phyloP scores from a whole-genome alignment of 2,888 invertebrate genomes.

The Zaprionus obscuricornis region DNA sequence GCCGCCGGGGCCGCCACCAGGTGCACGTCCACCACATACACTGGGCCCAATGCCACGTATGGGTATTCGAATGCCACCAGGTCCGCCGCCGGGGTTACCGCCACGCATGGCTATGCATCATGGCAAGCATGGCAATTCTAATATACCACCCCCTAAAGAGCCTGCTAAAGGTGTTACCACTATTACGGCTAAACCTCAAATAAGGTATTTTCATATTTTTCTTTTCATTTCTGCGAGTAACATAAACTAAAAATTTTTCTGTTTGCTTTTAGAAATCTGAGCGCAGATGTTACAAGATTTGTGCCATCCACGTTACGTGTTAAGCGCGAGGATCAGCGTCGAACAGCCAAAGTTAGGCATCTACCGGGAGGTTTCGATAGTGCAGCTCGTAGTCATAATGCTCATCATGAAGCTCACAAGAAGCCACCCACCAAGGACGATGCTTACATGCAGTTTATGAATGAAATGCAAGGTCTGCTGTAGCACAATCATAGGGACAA shows the following conservation, averaged over 20 bases:
- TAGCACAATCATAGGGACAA: conserved; percentile 83
- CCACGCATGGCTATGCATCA: conserved; percentile 86
- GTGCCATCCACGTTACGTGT: conserved; percentile 96
- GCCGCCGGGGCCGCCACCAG: conserved; percentile 84
- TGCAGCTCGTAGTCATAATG: conserved; percentile 44
- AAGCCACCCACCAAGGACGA: conserved; percentile 93
- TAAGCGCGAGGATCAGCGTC: conserved; percentile 92
- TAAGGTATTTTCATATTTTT: conserved; percentile 84
- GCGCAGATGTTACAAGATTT: conserved; percentile 97
- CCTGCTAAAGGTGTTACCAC: conserved; percentile 90
- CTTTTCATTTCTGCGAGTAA: neutral
- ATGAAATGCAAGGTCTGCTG: conserved; percentile 97
- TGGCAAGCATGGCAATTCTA: conserved; percentile 84
- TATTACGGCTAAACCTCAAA: conserved; percentile 98
- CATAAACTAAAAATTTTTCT: neutral
- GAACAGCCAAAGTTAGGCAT: conserved; percentile 83
- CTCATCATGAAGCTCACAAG: conserved; percentile 73
- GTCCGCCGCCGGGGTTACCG: conserved; percentile 86
- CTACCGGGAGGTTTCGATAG: conserved; percentile 83
- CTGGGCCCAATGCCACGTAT: conserved; percentile 74
- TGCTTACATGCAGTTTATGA: conserved; percentile 99
- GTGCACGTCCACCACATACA: conserved; percentile 62
- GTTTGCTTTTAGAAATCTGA: conserved; percentile 86
- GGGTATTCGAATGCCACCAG: conserved; percentile 82
- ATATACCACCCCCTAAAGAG: conserved; percentile 80